phyloP scores from a whole-genome alignment of 2,797 vertebrate genomes.

The Protonibea diacanthus region DNA sequence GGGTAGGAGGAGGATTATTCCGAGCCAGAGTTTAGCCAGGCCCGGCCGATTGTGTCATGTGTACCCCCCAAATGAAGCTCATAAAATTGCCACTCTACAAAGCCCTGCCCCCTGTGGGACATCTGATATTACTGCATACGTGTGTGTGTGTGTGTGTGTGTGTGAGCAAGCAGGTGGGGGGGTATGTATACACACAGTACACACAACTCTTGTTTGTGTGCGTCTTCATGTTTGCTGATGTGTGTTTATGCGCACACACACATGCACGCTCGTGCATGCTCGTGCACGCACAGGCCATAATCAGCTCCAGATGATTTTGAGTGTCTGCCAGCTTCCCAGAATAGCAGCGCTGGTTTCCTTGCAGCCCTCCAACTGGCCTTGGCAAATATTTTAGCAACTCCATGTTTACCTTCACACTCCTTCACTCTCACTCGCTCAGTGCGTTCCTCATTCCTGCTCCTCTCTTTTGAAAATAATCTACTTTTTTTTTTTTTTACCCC shows the following conservation, averaged over 20 bases:
- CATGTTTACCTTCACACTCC: constrained; percentile 84
- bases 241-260: constrained; percentile 59
- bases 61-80: constrained; percentile 60
- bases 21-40: constrained; percentile 39
- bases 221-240: constrained; percentile 60
- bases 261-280: neutral
- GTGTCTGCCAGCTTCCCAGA: constrained; percentile 84
- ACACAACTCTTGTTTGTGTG: constrained; percentile 64
- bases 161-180: constrained; percentile 60
- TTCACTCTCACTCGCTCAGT: constrained; percentile 66
- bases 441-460: constrained; percentile 57
- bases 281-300: constrained; percentile 76
- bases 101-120: constrained; percentile 46
- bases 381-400: constrained; percentile 87
- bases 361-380: constrained; percentile 83
- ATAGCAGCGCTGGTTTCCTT: constrained; percentile 82
- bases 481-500: constrained; percentile 60
- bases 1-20: constrained; percentile 38
- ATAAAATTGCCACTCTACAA: constrained; percentile 73
- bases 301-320: constrained; percentile 87
- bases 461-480: constrained; percentile 62
- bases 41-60: constrained; percentile 43
- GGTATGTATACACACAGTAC: constrained; percentile 45
- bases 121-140: constrained; percentile 55
- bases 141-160: constrained; percentile 19